Evolutionary conservation across 2,888 invertebrate species (phyloP), one percentile per base, ranked within the genome.

Genomic region (Chrysolina oricalcia): DNA sequence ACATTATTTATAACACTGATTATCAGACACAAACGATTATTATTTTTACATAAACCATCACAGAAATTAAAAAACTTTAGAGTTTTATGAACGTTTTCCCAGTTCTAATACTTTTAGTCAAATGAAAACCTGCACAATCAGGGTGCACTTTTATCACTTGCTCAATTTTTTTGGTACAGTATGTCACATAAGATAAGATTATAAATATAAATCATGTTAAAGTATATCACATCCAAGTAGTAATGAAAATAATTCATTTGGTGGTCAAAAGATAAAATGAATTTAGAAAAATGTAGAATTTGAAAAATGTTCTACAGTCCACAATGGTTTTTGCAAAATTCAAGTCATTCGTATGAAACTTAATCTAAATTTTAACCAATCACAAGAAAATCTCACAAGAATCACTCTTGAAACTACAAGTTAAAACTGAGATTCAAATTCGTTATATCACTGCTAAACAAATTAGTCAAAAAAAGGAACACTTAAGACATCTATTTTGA

Each of bases 311-410:
- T 27, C n/a, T n/a, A 35, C 15, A 35, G 35, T 59, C 27, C 35
- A 23, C 17, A 27, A 59, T 59, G 59, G 59, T 59, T 59, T 59
- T 59, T 59, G 59, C 27, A 59, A 59, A 59, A 59, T 6, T 59
- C 2, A 27, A 59, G 59, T 59, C 59, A 59, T n/a, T 35, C n/a
- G 6, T 41, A 65, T 73, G 68, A 73, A 73, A 73, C 67, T 63
- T 48, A 66, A 40, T 50, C 59, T 73, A 48, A 35, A 17, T 23
- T 59, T 23, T n/a, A 27, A 46, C 43, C 27, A 56, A 68, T 73
- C 70, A 70, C 70, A 63, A 59, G 40, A 67, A 72, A 72, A 72
- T 72, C 72, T 72, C 72, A 72, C 48, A 27, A 59, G 19, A 46
- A 67, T 67, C 59, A 62, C 62, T 68, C 40, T 40, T 63, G 56